Percentiles rank a stretch among this genome's conserved stretches.
Evolutionary conservation across 92 coral and sea anemone species (phyloP).

Genomic region (Chrysogorgia sp.): DNA sequence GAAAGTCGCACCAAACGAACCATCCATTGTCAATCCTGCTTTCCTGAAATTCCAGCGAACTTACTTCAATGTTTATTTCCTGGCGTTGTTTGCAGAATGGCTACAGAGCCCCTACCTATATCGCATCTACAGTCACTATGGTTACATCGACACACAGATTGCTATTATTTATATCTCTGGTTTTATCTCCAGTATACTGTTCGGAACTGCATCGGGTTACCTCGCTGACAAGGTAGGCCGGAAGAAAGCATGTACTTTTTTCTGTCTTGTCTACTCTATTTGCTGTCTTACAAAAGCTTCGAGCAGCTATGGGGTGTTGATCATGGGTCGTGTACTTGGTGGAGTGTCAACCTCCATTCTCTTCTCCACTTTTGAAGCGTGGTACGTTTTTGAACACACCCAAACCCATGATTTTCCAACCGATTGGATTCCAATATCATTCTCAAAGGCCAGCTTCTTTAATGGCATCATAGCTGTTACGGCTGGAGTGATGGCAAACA

Average conservation of each 20-base stretch:
- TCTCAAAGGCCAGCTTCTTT: slow-evolving; percentile 87
- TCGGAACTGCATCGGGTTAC: slow-evolving; percentile 89
- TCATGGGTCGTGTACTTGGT: slow-evolving; percentile 85
- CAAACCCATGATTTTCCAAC: slow-evolving; percentile 89
- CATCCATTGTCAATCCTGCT: slow-evolving; percentile 76
- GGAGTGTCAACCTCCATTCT: slow-evolving; percentile 93
- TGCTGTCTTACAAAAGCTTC: slow-evolving; percentile 92
- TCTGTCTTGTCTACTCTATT: slow-evolving; percentile 83
- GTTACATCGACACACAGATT: slow-evolving; percentile 95
- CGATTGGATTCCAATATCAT: slow-evolving; percentile 93
- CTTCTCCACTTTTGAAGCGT: slow-evolving; percentile 93
- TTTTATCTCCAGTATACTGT: slow-evolving; percentile 89
- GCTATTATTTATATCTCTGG: slow-evolving; percentile 95
- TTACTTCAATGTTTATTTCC: slow-evolving; percentile 89
- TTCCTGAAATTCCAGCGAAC: slow-evolving; percentile 79
- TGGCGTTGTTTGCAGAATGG: slow-evolving; percentile 97
- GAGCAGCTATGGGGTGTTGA: slow-evolving; percentile 80
- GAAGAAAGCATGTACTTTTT: slow-evolving; percentile 88
- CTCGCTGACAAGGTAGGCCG: slow-evolving; percentile 88
- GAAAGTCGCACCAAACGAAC: slow-evolving; percentile 67
- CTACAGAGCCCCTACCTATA: slow-evolving; percentile 93
- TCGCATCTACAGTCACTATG: slow-evolving; percentile 90
- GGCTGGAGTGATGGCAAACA: slow-evolving; percentile 84
- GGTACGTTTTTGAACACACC: slow-evolving; percentile 96
- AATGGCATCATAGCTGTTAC: slow-evolving; percentile 87